These are phyloP conservation scores for Cheilosia vernalis DNA, from an alignment of 2,888 invertebrate species.

Conservation along the genomic window DNA sequence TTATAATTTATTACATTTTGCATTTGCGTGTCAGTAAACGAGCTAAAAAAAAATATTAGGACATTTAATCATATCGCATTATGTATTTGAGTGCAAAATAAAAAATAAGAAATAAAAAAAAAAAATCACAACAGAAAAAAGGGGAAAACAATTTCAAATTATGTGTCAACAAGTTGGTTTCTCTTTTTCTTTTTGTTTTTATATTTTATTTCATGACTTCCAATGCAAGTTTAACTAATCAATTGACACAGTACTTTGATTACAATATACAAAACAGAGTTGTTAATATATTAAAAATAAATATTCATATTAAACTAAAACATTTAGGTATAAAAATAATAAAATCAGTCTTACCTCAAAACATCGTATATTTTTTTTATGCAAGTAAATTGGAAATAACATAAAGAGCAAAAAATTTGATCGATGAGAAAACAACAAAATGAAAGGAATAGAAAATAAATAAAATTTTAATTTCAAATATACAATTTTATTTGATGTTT, in stretches of 20 bases:
- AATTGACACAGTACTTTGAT: constrained; percentile 73
- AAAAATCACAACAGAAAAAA: constrained; percentile 66
- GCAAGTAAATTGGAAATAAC: constrained; percentile 65
- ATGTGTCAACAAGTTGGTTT: constrained; percentile 60
- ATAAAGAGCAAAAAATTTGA: constrained; percentile 68
- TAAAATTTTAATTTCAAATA: constrained; percentile 66
- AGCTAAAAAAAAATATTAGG: constrained; percentile 61
- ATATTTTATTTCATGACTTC: constrained; percentile 73
- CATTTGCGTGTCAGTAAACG: constrained; percentile 67
- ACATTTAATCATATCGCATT: constrained; percentile 64
- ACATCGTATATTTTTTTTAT: constrained; percentile 67
- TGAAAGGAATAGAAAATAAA: constrained; percentile 47
- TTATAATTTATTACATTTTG: constrained; percentile 59
- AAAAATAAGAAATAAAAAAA: constrained; percentile 38
- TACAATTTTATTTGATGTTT: constrained; percentile 72
- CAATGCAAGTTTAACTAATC: constrained; percentile 38
- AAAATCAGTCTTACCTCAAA: constrained; percentile 77
- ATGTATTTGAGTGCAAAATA: constrained; percentile 65
- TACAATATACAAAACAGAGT: constrained; percentile 66
- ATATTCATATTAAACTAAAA: constrained; percentile 71
- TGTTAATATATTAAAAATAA: constrained; percentile 69
- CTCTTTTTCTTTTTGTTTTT: constrained; percentile 26
- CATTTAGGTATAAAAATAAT: constrained; percentile 68
- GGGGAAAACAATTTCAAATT: constrained; percentile 66
- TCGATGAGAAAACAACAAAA: constrained; percentile 60